Percentiles rank a stretch among this genome's conserved stretches.
Conservation (phyloP, 1,140 invertebrate genomes). For the Hyles euphorbiae region DNA sequence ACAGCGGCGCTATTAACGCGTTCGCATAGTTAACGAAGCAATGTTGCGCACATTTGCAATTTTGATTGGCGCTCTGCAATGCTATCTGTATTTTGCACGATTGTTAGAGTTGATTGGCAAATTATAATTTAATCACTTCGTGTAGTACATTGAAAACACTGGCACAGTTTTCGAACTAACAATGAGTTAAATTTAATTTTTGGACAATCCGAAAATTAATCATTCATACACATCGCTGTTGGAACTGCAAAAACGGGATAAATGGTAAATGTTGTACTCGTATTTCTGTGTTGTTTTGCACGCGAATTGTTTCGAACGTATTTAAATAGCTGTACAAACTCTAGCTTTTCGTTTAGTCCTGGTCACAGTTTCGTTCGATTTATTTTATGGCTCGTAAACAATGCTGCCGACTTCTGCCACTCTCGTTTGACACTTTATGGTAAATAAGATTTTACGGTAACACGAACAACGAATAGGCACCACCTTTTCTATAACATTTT, state of each 20-base stretch:
- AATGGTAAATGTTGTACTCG: no score
- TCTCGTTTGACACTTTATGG: slow-evolving; percentile 63
- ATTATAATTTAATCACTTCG: slow-evolving; percentile 34
- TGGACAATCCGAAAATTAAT: no score
- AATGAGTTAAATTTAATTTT: no score
- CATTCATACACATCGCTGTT: no score
- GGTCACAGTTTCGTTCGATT: slow-evolving; percentile 58
- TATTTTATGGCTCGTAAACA: slow-evolving; percentile 71
- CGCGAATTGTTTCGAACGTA: no score
- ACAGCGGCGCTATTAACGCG: slow-evolving; percentile 17
- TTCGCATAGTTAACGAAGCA: slow-evolving; percentile 36
- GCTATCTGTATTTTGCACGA: slow-evolving; percentile 21
- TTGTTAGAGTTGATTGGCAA: slow-evolving; percentile 35
- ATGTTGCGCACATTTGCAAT: slow-evolving; percentile 40
- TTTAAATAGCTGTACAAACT: not conserved
- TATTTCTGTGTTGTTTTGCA: no score
- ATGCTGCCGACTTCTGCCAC: slow-evolving; percentile 58
- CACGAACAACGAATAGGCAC: slow-evolving; percentile 39
- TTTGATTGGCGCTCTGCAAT: slow-evolving; percentile 38
- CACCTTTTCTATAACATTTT: slow-evolving; percentile 37
- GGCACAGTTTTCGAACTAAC: slow-evolving; percentile 1
- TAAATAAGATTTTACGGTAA: slow-evolving; percentile 65
- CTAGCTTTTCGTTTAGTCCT: not conserved
- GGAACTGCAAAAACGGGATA: no score
- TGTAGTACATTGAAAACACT: slow-evolving; percentile 19